These are phyloP conservation scores for Colius striatus DNA, from an alignment of 2,113 vertebrate genomes.

Conservation along the genomic window DNA sequence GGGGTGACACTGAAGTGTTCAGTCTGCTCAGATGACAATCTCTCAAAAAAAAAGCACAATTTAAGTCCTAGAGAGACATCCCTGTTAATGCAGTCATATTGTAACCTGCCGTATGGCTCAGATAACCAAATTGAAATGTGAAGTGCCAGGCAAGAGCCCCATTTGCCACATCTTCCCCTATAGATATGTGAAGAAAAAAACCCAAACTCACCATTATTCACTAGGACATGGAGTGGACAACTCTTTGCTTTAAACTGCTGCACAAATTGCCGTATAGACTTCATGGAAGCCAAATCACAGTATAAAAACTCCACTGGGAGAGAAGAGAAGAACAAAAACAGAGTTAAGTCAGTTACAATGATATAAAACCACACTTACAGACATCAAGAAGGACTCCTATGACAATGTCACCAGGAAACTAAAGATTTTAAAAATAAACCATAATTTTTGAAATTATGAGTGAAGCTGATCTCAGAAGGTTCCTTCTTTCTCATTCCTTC, in stretches of 20 bases:
- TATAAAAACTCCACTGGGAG: constrained; percentile 86
- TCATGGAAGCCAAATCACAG: constrained; percentile 88
- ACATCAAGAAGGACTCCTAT: neutral
- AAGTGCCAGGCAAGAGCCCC: neutral
- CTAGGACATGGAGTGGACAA: constrained; percentile 85
- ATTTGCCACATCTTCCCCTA: neutral
- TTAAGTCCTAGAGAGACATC: neutral
- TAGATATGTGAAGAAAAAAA: neutral
- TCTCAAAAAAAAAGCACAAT: neutral
- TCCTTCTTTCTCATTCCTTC: neutral
- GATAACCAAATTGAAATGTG: neutral
- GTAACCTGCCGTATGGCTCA: neutral
- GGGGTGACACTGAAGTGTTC: neutral
- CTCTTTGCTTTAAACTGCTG: constrained; percentile 78
- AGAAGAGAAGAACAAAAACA: neutral
- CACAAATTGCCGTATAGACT: constrained; percentile 84
- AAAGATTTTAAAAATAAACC: neutral
- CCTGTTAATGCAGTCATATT: neutral
- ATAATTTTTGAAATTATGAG: neutral
- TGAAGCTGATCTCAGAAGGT: neutral
- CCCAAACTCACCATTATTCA: constrained; percentile 88
- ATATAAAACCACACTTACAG: neutral
- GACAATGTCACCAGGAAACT: neutral
- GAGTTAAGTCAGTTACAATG: neutral
- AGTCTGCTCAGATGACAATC: neutral